phyloP scores from a whole-genome alignment of 2,888 invertebrate genomes.

The Sesia apiformis region DNA sequence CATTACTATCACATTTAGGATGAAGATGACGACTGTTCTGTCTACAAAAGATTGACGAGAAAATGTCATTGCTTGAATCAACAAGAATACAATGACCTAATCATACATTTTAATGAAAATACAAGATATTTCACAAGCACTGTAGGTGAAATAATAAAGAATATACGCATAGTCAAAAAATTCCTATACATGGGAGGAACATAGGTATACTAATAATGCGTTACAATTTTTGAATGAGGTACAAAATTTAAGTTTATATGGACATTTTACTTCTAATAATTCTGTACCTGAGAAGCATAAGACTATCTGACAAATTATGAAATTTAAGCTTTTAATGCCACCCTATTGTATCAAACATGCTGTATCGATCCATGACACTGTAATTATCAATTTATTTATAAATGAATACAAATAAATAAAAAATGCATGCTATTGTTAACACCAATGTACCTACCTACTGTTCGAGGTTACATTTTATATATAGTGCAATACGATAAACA shows the following conservation, averaged over 20 bases:
- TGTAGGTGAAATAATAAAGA: slow-evolving; percentile 58
- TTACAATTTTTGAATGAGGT: slow-evolving; percentile 56
- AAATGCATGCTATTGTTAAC: too few relatives aligned
- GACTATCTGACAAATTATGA: too few relatives aligned
- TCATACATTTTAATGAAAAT: slow-evolving; percentile 57
- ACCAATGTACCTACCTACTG: too few relatives aligned
- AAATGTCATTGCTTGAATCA: slow-evolving; percentile 54
- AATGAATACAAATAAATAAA: too few relatives aligned
- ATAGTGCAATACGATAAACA: too few relatives aligned
- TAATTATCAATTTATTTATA: too few relatives aligned
- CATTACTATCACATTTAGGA: slow-evolving; percentile 18
- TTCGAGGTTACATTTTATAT: too few relatives aligned
- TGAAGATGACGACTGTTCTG: slow-evolving; percentile 49
- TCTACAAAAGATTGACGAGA: slow-evolving; percentile 51
- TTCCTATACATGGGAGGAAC: slow-evolving; percentile 54
- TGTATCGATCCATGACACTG: too few relatives aligned
- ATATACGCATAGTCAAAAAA: slow-evolving; percentile 51
- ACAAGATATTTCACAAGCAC: slow-evolving; percentile 40
- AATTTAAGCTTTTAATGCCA: too few relatives aligned
- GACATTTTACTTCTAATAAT: neutral
- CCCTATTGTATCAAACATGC: too few relatives aligned
- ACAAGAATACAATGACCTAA: slow-evolving; percentile 47
- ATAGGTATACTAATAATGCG: slow-evolving; percentile 47
- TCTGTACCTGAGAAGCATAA: too few relatives aligned
- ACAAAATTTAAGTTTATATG: neutral